Percentiles rank a stretch among this genome's conserved stretches.
phyloP scores from a whole-genome alignment of 2,888 invertebrate genomes.

The Adineta ricciae region DNA sequence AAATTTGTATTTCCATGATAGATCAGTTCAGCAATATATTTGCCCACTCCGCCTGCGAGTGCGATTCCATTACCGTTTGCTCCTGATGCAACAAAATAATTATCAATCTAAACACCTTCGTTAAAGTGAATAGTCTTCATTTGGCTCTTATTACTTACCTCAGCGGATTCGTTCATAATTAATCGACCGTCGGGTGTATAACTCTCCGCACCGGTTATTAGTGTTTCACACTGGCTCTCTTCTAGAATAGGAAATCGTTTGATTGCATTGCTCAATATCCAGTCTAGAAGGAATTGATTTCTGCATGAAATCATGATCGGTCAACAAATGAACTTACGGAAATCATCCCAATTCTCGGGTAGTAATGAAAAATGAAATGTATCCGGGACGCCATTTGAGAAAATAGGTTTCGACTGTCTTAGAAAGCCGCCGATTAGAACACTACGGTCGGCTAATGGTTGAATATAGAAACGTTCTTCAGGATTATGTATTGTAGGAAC shows the following conservation, averaged over 20 bases:
- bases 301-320: not conserved
- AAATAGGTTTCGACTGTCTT: constrained; percentile 76
- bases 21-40: constrained; percentile 75
- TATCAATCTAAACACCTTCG: constrained; percentile 62
- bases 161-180: constrained; percentile 84
- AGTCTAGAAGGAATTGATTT: constrained; percentile 37
- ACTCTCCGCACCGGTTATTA: constrained; percentile 80
- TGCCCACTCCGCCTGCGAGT: constrained; percentile 83
- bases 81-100: constrained; percentile 83
- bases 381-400: constrained; percentile 61
- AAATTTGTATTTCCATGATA: constrained; percentile 67
- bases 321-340: constrained; percentile 57
- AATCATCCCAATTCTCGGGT: constrained; percentile 82
- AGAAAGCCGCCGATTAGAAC: constrained; percentile 82
- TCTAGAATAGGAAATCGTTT: constrained; percentile 67
- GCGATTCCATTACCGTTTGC: constrained; percentile 91
- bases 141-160: constrained; percentile 62
- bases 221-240: constrained; percentile 64
- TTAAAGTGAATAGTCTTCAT: no score
- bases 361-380: constrained; percentile 52
- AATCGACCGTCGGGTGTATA: constrained; percentile 93
- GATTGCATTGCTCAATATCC: constrained; percentile 41
- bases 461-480: constrained; percentile 59
- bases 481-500: constrained; percentile 55
- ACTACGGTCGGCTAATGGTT: constrained; percentile 63